Evolutionary conservation across 2,797 vertebrate genomes (phyloP), one percentile per base, ranked within the genome.

Genomic region (Erethizon dorsatum): DNA sequence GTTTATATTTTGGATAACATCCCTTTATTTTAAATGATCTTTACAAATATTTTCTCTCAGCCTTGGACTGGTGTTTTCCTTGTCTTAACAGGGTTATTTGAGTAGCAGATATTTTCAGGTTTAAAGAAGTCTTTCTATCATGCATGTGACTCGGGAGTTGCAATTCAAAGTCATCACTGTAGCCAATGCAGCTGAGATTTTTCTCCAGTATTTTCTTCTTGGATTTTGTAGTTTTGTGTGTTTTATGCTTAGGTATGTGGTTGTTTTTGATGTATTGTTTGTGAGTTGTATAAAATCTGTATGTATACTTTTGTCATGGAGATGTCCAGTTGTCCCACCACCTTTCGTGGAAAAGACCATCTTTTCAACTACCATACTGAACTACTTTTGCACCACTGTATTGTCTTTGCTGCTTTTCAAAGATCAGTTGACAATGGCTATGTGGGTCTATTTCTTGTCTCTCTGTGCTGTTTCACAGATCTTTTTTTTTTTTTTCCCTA

Each of bases 271-370:
- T 41, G 11, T 50, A 12, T 4, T 33, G 31, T 20, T n/a, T 50
- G 18, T 84, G 83, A 63, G 1, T 22, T n/a, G 83, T 4, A 3
- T 9, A 45, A 65, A 31, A 4, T 50, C 15, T n/a, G 9, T 6
- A 7, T 13, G 5, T 47, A 12, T 12, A 0, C 6, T 31, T n/a
- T 47, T 28, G 1, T 15, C 56, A 5, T 5, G 0, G 13, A 2
- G 1, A 20, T 8, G 28, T 65, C 17, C 45, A 31, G 59, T 22
- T 14, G 57, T n/a, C 18, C 28, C 10, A 24, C 12, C 9, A 11
- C 20, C 26, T 52, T 18, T 9, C 65, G 26, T 50, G 37, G n/a
- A 17, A 56, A 67, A 33, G 14, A 41, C 31, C 0, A 2, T 47
- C 33, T n/a, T 47, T 14, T 47, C 22, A 75, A 5, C 69, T 20